These are phyloP conservation scores for Larimichthys crocea DNA, from an alignment of 2,113 vertebrate species.

Conservation along the genomic window DNA sequence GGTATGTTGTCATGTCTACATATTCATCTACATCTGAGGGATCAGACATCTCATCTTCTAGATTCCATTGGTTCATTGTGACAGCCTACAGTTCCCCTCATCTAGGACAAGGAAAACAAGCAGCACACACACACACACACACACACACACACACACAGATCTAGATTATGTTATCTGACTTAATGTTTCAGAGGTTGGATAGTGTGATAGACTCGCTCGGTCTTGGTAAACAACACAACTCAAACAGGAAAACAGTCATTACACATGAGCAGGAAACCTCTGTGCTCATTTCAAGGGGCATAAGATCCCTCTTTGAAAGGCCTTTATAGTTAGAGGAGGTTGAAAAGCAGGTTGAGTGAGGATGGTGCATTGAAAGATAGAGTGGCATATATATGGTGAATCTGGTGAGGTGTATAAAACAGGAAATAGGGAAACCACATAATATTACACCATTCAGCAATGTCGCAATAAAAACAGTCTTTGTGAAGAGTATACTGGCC, in stretches of 20 bases:
- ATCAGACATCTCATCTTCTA: not conserved
- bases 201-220: not conserved
- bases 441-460: not conserved
- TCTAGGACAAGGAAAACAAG: not conserved
- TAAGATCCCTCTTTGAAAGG: not conserved
- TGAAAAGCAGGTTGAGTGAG: not conserved
- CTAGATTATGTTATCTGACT: not conserved
- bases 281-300: not conserved
- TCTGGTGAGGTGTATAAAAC: not conserved
- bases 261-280: not conserved
- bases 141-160: not conserved
- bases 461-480: not conserved
- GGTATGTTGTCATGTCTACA: not conserved
- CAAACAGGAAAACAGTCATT: not conserved
- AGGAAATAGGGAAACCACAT: not conserved
- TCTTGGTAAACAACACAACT: not conserved
- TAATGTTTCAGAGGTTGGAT: not conserved
- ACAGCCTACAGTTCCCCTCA: not conserved
- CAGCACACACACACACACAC: not conserved
- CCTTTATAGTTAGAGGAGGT: not conserved
- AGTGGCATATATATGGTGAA: not conserved
- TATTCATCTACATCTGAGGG: not conserved
- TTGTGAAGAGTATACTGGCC: not conserved
- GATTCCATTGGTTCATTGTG: not conserved
- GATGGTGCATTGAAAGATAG: not conserved